Evolutionary conservation across 2,113 vertebrate species (phyloP).

Genomic region (Vulpes lagopus): DNA sequence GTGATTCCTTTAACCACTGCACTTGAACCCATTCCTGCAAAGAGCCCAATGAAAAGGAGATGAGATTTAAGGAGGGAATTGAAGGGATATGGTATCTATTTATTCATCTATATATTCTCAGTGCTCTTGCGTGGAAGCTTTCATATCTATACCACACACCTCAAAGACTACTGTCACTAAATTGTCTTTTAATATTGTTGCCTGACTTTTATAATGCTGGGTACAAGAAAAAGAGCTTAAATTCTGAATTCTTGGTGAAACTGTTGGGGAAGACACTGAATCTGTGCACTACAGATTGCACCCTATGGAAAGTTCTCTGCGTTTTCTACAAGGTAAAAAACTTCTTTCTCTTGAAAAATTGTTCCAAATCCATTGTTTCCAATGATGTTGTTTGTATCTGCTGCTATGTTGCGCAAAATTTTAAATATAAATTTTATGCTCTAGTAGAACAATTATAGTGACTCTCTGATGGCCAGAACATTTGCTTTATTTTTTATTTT

Average conservation of each 20-base stretch:
- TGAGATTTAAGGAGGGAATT: background rate
- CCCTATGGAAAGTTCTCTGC: background rate
- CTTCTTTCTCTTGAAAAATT: background rate
- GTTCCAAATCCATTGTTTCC: background rate
- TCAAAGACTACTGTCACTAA: background rate
- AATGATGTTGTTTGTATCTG: background rate
- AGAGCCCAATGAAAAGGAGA: background rate
- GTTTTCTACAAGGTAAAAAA: background rate
- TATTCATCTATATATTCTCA: background rate
- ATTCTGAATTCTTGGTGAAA: background rate
- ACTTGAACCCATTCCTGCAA: background rate
- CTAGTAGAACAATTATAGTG: background rate
- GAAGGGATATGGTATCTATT: background rate
- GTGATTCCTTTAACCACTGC: background rate
- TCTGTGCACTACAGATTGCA: background rate
- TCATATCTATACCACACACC: background rate
- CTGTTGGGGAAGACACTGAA: background rate
- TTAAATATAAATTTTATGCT: conserved; percentile 25
- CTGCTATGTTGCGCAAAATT: background rate
- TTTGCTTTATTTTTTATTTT: background rate
- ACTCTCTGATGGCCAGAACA: background rate
- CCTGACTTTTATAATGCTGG: background rate
- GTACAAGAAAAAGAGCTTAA: background rate
- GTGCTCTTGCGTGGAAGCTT: background rate
- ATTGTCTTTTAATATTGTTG: background rate